Percentiles rank a stretch among this genome's conserved stretches.
Conservation (phyloP, 2,113 vertebrate species). For the Phalacrocorax brasilianus region DNA sequence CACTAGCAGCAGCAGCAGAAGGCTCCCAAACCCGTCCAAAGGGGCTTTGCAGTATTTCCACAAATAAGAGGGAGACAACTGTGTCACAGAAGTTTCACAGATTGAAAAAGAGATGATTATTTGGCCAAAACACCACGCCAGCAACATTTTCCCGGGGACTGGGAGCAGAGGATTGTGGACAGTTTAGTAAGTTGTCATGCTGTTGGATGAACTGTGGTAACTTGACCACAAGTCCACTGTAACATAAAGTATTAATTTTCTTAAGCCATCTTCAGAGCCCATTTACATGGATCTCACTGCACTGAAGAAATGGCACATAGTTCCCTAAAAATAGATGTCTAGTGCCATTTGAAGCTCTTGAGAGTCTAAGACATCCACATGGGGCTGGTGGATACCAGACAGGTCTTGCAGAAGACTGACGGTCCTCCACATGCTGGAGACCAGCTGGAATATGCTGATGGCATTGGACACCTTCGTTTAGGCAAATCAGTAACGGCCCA, state of each 20-base stretch:
- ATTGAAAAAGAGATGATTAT: not conserved
- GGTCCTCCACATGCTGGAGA: not conserved
- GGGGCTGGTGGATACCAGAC: not conserved
- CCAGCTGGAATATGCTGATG: not conserved
- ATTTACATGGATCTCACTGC: not conserved
- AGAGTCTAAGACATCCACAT: not conserved
- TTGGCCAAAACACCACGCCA: not conserved
- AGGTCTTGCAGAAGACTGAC: not conserved
- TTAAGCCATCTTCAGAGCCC: not conserved
- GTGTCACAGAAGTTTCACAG: not conserved
- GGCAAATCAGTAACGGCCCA: not conserved
- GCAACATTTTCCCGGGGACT: not conserved
- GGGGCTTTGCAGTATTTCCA: not conserved
- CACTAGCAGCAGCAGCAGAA: not conserved
- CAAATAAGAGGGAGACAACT: not conserved
- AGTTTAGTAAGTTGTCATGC: not conserved
- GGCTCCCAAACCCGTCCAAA: not conserved
- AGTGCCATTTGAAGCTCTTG: accelerated
- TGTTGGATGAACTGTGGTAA: no score
- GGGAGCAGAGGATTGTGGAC: not conserved
- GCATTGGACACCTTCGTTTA: not conserved
- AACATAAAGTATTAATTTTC: not conserved
- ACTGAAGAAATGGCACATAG: not conserved
- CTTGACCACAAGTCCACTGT: not conserved
- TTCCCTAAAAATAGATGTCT: not conserved